These are phyloP conservation scores for Megalonaias nervosa DNA, from an alignment of 1,140 invertebrate genomes.

Conservation along the genomic window DNA sequence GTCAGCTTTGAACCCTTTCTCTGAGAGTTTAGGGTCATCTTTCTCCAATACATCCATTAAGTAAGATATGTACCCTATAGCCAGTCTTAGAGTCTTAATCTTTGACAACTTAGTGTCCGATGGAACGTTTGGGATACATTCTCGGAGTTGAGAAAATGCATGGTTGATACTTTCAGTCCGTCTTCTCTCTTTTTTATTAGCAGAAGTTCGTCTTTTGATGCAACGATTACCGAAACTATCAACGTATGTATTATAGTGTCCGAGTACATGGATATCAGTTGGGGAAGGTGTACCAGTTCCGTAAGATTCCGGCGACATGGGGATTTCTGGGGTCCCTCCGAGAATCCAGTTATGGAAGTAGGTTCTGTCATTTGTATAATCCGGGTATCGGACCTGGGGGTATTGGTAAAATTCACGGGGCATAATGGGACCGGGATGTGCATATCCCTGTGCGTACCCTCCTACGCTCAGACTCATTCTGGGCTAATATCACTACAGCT, in stretches of 20 bases:
- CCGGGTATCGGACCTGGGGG: conserved; percentile 41
- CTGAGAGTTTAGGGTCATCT: conserved; percentile 71
- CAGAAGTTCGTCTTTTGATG: conserved; percentile 62
- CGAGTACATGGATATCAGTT: conserved; percentile 2
- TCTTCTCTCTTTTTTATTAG: conserved; percentile 94
- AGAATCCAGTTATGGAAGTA: conserved; percentile 55
- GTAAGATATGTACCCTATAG: conserved; percentile 74
- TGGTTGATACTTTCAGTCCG: conserved; percentile 95
- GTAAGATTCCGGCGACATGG: conserved; percentile 55
- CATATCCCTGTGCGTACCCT: conserved; percentile 49
- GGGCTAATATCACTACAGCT: no score
- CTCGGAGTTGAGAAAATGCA: conserved; percentile 91
- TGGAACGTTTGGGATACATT: conserved; percentile 96
- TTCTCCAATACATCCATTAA: conserved; percentile 73
- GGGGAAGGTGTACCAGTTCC: conserved; percentile 50
- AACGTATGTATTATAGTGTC: conserved; percentile 32
- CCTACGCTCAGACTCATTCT: conserved; percentile 52
- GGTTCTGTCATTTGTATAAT: conserved; percentile 41
- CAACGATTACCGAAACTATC: conserved; percentile 41
- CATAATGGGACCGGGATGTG: conserved; percentile 49
- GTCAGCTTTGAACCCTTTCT: conserved; percentile 75
- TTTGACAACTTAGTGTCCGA: conserved; percentile 90
- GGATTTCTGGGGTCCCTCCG: conserved; percentile 47
- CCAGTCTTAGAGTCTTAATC: conserved; percentile 74
- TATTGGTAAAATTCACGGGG: conserved; percentile 49